Evolutionary conservation across 2,797 vertebrate species (phyloP).

Genomic region (Pipistrellus nathusii): DNA sequence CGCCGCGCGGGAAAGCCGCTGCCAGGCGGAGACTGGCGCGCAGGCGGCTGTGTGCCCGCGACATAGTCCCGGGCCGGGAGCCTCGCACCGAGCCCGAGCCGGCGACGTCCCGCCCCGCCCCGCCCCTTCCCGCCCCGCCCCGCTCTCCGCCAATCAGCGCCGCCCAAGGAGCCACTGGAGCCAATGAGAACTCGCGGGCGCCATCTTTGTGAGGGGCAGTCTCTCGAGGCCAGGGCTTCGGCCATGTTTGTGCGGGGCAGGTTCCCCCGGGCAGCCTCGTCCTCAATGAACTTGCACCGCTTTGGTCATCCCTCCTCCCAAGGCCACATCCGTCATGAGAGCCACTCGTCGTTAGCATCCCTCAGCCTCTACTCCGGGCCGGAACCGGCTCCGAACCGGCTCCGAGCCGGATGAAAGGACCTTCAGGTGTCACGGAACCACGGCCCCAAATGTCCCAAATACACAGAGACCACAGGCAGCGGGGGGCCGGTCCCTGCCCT

Average conservation of each 20-base stretch:
- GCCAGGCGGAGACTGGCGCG: background rate
- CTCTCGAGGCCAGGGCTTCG: rapidly evolving
- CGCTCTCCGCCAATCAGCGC: slow-evolving; percentile 1
- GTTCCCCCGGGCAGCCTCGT: rapidly evolving
- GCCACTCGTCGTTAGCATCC: background rate
- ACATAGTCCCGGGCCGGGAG: background rate
- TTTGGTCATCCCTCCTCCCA: background rate
- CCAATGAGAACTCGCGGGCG: slow-evolving; percentile 11
- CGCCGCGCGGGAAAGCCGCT: slow-evolving; percentile 18
- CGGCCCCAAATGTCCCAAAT: background rate
- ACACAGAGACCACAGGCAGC: background rate
- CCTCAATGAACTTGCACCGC: background rate
- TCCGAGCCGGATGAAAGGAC: background rate
- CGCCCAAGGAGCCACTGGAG: background rate
- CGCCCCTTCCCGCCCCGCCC: too few relatives aligned
- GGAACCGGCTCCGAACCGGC: background rate
- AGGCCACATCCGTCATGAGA: background rate
- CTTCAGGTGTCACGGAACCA: background rate
- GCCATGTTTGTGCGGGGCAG: slow-evolving; percentile 3
- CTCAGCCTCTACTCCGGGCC: background rate
- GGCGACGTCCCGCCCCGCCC: background rate
- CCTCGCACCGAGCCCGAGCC: rapidly evolving
- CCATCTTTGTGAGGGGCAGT: slow-evolving; percentile 76
- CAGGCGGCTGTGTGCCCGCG: slow-evolving; percentile 50
- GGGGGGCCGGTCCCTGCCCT: background rate